Base-by-base conservation (phyloP, 1,140 invertebrate species). In the Tenebrio molitor region DNA sequence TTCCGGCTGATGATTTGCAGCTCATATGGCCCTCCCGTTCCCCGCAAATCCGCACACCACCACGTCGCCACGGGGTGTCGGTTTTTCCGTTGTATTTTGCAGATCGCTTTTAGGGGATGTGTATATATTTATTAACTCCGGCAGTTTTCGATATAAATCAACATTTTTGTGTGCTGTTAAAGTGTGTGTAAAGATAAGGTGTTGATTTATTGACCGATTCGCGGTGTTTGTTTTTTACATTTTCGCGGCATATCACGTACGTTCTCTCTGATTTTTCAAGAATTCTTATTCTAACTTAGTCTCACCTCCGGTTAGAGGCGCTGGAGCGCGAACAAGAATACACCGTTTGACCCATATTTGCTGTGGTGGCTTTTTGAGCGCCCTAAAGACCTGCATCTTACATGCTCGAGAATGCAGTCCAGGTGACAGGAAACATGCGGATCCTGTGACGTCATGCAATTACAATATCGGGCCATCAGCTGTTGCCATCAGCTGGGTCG, bases 1-100 rank as follows among this genome's bases (percentile, higher is more conserved):
- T 78, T 78, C 76, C 76, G 74, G 72, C 74, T 39, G 72, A 78
- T 78, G 76, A 78, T 78, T 78, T 78, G 76, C 76, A 73, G 69
- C 76, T 69, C 72, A 69, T 71, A 71, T 73, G 72, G 46, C 7
- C 46, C 50, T 64, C 64, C 70, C 73, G 58, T 58, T 73, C 34
- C 19, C 23, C 66, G 36, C 66, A 58, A 69, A 46, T 29, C 44
- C 23, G 25, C 65, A 68, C 65, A 44, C 67, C 67, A 65, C 63
- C 58, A 70, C 50, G 23, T 29, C 50, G 50, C 50, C 50, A 62
- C 42, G 50, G 64, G 70, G 58, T 63, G 34, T 41, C 64, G 44
- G 65, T 44, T 44, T 68, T 25, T 68, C 42, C 39, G 65, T 46
- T 68, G 29, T 68, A 46, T 68, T 68, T 34, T 34, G 21, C 63